Evolutionary conservation across 2,113 vertebrate species (phyloP).

Genomic region (Eubucco bourcierii): DNA sequence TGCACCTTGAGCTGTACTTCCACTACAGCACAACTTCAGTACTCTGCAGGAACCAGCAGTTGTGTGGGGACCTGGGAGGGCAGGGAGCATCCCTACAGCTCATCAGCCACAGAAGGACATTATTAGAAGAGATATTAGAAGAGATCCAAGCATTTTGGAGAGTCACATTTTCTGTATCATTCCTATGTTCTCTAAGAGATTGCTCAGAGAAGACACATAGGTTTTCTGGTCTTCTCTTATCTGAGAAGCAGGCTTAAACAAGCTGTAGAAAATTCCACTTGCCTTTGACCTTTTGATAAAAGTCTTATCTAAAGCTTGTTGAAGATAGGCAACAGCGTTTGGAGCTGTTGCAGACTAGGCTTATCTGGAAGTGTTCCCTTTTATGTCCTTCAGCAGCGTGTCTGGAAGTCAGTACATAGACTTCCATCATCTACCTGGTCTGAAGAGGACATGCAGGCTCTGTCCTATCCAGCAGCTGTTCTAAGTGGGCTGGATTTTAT

Average conservation of each 20-base stretch:
- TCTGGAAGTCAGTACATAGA: not conserved
- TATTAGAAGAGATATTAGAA: not conserved
- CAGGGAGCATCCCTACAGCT: not conserved
- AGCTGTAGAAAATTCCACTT: not conserved
- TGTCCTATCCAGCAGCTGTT: not conserved
- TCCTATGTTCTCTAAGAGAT: not conserved
- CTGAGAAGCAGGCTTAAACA: not conserved
- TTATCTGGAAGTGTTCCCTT: not conserved
- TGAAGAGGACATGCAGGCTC: not conserved
- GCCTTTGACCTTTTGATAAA: slow-evolving; percentile 33
- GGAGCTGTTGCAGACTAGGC: not conserved
- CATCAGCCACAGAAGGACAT: not conserved
- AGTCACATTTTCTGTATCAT: not conserved
- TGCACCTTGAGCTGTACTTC: not conserved
- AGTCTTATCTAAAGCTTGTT: not conserved
- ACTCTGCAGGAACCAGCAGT: not conserved
- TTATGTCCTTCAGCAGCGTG: not conserved
- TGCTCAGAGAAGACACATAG: not conserved
- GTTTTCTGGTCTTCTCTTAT: not conserved
- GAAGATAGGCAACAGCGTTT: not conserved
- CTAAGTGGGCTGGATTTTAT: not conserved
- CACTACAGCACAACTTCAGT: not conserved
- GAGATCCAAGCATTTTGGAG: not conserved
- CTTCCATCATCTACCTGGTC: not conserved
- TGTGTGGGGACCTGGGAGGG: not conserved